phyloP scores from a whole-genome alignment of 2,797 vertebrate species.

The Squalus acanthias region DNA sequence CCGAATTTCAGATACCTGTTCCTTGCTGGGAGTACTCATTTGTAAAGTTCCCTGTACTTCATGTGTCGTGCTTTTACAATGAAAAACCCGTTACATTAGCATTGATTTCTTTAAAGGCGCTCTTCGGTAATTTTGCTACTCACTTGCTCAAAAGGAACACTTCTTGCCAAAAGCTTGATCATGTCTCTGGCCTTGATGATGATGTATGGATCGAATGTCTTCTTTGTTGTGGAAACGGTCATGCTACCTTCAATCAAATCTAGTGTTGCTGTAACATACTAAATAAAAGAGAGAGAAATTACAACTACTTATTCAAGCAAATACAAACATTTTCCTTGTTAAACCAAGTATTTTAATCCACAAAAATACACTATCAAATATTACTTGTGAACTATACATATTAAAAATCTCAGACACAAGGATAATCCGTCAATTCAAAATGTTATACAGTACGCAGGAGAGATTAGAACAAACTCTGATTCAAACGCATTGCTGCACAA shows the following conservation, averaged over 20 bases:
- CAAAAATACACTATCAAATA: not conserved
- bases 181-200: conserved; percentile 86
- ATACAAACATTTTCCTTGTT: conserved; percentile 35
- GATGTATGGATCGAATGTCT: conserved; percentile 85
- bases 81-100: not conserved
- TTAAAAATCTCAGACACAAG: not conserved
- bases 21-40: not conserved
- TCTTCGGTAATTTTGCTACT: not conserved
- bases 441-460: not conserved
- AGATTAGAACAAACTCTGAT: not conserved
- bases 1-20: not conserved
- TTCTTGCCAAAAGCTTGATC: conserved; percentile 88
- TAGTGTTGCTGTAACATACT: conserved; percentile 75
- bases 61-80: not conserved
- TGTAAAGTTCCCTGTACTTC: not conserved
- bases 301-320: conserved; percentile 18
- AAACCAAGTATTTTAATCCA: not conserved
- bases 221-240: conserved; percentile 84
- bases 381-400: not conserved
- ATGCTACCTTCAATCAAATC: conserved; percentile 95
- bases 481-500: not conserved
- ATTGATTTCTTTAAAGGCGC: not conserved
- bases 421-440: not conserved
- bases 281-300: conserved; percentile 39
- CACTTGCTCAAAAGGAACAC: conserved; percentile 94